A percentile compares a stretch with the other conserved stretches of the same genome.
phyloP scores from a whole-genome alignment of 2,888 invertebrate species.

The Bombyx huttoni region DNA sequence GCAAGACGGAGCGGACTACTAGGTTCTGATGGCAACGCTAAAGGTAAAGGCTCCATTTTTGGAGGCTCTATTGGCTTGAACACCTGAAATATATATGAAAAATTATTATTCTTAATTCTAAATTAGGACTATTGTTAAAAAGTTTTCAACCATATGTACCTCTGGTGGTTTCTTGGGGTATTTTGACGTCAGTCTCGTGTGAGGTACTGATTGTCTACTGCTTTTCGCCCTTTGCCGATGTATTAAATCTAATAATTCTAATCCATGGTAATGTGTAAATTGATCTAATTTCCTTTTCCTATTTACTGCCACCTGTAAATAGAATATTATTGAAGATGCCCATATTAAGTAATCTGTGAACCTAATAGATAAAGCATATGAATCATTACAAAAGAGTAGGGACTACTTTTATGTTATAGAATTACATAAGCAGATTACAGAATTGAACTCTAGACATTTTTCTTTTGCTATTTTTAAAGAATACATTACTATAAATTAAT shows the following conservation, averaged over 20 bases:
- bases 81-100: constrained; percentile 40
- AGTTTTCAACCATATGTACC: constrained; percentile 23
- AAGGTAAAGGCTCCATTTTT: constrained; percentile 71
- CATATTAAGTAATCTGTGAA: no score
- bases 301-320: constrained; percentile 79
- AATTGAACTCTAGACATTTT: no score
- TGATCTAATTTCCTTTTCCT: constrained; percentile 90
- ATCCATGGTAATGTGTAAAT: constrained; percentile 83
- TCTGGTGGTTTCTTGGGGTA: constrained; percentile 71
- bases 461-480: not conserved
- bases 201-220: constrained; percentile 56
- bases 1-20: constrained; percentile 47
- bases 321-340: no score
- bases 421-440: no score
- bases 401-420: no score
- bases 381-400: no score
- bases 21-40: constrained; percentile 68
- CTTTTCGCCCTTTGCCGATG: constrained; percentile 67
- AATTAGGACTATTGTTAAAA: no score
- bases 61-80: constrained; percentile 77
- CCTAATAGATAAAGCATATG: no score
- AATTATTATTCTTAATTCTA: not conserved
- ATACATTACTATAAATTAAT: not conserved
- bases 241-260: constrained; percentile 81
- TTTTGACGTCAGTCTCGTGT: constrained; percentile 58